phyloP scores from a whole-genome alignment of 2,888 invertebrate species.

The Drosophila suboccidentalis region DNA sequence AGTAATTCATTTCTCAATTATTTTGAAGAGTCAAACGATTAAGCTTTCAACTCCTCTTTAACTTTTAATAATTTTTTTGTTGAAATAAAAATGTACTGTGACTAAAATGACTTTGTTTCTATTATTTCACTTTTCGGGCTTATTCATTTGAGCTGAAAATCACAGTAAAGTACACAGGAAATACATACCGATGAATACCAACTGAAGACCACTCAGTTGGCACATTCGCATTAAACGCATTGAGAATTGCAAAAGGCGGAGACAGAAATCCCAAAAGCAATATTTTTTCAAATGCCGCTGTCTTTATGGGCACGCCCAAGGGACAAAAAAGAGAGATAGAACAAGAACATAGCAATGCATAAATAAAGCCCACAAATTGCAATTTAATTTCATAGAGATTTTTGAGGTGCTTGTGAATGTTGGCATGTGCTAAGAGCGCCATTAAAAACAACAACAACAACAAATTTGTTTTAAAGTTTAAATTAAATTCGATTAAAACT shows the following conservation, averaged over 20 bases:
- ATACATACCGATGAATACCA: conserved; percentile 7
- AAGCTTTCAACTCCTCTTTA: too few species aligned
- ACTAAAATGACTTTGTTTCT: conserved; percentile 16
- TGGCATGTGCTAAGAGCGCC: conserved; percentile 5
- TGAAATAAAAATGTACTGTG: background rate
- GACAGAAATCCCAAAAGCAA: conserved; percentile 51
- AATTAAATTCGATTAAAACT: conserved; percentile 64
- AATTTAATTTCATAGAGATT: conserved; percentile 52
- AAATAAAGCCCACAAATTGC: conserved; percentile 58
- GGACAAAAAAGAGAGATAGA: conserved; percentile 17
- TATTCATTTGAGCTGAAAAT: conserved; percentile 17
- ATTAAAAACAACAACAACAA: conserved; percentile 44
- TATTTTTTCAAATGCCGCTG: conserved; percentile 57
- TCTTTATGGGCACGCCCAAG: conserved; percentile 54
- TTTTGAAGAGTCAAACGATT: too few species aligned
- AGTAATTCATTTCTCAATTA: too few species aligned
- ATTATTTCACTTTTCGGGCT: background rate
- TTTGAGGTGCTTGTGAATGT: conserved; percentile 15
- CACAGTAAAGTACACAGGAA: conserved; percentile 2
- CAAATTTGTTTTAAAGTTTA: conserved; percentile 27
- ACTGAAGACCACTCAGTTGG: conserved; percentile 25
- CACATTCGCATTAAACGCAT: conserved; percentile 29
- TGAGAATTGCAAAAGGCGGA: conserved; percentile 26
- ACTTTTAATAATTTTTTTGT: too few species aligned
- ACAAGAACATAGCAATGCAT: conserved; percentile 40